Percentiles rank a stretch among this genome's conserved stretches.
phyloP scores from a whole-genome alignment of 2,113 vertebrate genomes.

The Columba janthina region DNA sequence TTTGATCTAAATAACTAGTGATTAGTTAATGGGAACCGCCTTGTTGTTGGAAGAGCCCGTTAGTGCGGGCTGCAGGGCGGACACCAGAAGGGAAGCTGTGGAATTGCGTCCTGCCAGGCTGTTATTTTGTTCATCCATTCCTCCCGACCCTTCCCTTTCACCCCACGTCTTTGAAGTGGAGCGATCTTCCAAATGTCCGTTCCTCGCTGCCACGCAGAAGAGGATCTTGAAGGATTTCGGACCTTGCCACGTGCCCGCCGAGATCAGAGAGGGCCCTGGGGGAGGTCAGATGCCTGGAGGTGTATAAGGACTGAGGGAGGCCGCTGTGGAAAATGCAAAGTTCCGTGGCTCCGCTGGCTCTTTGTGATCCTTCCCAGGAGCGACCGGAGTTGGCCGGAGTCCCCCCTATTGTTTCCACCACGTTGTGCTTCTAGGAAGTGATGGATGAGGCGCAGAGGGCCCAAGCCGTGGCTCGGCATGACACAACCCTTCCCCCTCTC shows the following conservation, averaged over 20 bases:
- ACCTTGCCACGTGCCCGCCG: accelerated
- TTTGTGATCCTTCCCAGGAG: not conserved
- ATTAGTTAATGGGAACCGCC: not conserved
- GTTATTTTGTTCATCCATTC: accelerated
- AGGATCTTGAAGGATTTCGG: not conserved
- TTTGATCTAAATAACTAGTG: not conserved
- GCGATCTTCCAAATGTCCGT: not conserved
- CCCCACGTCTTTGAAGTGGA: too few species aligned
- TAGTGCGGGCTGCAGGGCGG: not conserved
- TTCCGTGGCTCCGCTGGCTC: not conserved
- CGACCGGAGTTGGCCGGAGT: not conserved
- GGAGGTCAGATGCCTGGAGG: not conserved
- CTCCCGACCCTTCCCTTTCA: not conserved
- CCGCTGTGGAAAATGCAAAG: not conserved
- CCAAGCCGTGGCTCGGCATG: not conserved
- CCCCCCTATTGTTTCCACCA: conserved; percentile 24
- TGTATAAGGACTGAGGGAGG: not conserved
- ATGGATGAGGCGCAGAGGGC: not conserved
- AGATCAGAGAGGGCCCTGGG: not conserved
- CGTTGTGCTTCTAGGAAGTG: conserved; percentile 40
- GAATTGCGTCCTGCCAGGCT: not conserved
- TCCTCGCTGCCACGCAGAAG: not conserved
- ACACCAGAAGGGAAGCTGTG: not conserved
- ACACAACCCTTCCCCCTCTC: not conserved
- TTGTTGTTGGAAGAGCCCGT: not conserved